These are phyloP conservation scores for Callithrix jacchus DNA, from an alignment of 2,113 vertebrate species.

Conservation along the genomic window DNA sequence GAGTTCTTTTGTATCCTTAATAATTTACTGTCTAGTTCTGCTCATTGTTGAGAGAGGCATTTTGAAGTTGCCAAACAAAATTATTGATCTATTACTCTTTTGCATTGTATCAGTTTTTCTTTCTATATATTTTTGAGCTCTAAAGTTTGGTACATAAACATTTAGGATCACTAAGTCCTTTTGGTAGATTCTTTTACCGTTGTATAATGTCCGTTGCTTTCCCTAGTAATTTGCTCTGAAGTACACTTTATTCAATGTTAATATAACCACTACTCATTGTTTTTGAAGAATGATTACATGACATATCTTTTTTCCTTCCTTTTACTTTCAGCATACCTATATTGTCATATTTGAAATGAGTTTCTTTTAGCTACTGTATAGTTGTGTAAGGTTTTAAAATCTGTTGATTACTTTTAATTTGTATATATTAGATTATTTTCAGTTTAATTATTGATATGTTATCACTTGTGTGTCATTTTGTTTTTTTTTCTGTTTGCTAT, in stretches of 20 bases:
- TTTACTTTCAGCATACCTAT: not conserved
- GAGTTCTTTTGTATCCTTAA: not conserved
- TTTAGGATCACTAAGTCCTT: not conserved
- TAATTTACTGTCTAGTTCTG: not conserved
- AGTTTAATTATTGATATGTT: not conserved
- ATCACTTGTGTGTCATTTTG: not conserved
- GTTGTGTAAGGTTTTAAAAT: not conserved
- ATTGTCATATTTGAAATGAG: not conserved
- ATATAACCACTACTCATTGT: not conserved
- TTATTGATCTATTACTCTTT: not conserved
- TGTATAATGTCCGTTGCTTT: not conserved
- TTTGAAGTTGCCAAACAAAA: not conserved
- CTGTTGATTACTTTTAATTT: not conserved
- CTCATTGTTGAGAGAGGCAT: not conserved
- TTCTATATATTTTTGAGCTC: not conserved
- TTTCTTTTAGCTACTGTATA: not conserved
- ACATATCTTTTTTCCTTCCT: not conserved
- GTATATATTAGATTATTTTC: not conserved
- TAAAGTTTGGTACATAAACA: not conserved
- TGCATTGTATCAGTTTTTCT: not conserved
- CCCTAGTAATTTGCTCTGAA: not conserved
- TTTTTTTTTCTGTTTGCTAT: not conserved
- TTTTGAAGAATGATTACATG: not conserved
- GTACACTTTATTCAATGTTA: not conserved
- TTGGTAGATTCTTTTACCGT: not conserved